These are phyloP conservation scores for Zosterops borbonicus DNA, from an alignment of 2,113 vertebrate species.

Conservation along the genomic window DNA sequence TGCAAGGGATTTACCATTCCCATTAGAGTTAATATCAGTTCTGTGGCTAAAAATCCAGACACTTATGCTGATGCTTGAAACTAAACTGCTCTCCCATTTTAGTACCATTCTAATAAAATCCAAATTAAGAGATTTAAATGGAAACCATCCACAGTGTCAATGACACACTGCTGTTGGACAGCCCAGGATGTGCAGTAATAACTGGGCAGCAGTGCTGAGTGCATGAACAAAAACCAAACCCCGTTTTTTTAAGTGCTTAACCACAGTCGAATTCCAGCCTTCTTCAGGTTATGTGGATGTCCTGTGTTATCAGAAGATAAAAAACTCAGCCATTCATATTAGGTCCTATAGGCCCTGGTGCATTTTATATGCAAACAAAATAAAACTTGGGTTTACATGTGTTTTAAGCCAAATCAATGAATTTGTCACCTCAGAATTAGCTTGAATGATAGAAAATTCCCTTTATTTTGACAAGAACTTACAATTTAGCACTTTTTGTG, in stretches of 20 bases:
- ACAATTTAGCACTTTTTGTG: constrained; percentile 34
- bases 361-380: constrained; percentile 64
- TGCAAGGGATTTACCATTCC: neutral
- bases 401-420: constrained; percentile 61
- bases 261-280: neutral
- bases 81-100: neutral
- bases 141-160: neutral
- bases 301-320: constrained; percentile 50
- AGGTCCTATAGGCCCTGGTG: neutral
- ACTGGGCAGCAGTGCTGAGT: neutral
- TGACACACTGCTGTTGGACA: neutral
- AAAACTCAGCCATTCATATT: constrained; percentile 37
- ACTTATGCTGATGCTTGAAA: neutral
- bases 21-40: neutral
- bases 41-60: neutral
- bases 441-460: constrained; percentile 16
- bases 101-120: constrained; percentile 1
- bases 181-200: neutral
- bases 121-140: constrained; percentile 10
- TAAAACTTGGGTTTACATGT: neutral
- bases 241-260: neutral
- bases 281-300: constrained; percentile 22
- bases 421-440: constrained; percentile 55
- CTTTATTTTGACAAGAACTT: constrained; percentile 54
- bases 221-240: neutral